Conservation (phyloP, 2,113 vertebrate genomes). For the Puma concolor region DNA sequence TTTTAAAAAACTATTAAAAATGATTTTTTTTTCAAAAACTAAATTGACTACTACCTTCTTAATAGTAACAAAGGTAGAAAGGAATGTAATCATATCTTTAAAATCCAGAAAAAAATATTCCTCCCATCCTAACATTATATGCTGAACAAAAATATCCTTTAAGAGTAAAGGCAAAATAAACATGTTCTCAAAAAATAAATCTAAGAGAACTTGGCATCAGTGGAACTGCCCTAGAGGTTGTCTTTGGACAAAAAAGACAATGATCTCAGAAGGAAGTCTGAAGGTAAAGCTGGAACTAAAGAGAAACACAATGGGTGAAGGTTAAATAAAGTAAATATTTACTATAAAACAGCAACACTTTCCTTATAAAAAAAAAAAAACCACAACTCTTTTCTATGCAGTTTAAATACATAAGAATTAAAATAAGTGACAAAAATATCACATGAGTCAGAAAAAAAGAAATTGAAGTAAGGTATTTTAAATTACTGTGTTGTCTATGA, state of each 20-base stretch:
- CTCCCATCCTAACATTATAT: not conserved
- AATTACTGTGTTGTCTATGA: not conserved
- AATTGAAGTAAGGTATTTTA: not conserved
- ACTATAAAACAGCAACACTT: not conserved
- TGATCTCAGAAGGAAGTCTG: not conserved
- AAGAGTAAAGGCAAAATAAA: conserved; percentile 33
- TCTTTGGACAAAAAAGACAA: conserved; percentile 12
- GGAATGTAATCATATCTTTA: not conserved
- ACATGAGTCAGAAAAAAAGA: not conserved
- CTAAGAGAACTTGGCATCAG: not conserved
- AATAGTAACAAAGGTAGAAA: not conserved
- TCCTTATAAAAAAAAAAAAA: not conserved
- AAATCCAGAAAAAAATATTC: not conserved
- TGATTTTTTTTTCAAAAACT: not conserved
- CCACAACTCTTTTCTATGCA: not conserved
- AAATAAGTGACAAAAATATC: not conserved
- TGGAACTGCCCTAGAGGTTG: not conserved
- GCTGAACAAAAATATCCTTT: conserved; percentile 5
- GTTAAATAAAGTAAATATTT: not conserved
- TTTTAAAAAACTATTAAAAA: not conserved
- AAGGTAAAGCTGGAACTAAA: not conserved
- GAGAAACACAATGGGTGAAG: not conserved
- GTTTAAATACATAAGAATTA: not conserved
- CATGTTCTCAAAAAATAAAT: conserved; percentile 3
- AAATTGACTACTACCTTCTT: not conserved